A percentile compares a stretch with the other conserved stretches of the same genome.
Conservation (phyloP, 1,140 invertebrate genomes). For the Pseudobourletiella spinata region DNA sequence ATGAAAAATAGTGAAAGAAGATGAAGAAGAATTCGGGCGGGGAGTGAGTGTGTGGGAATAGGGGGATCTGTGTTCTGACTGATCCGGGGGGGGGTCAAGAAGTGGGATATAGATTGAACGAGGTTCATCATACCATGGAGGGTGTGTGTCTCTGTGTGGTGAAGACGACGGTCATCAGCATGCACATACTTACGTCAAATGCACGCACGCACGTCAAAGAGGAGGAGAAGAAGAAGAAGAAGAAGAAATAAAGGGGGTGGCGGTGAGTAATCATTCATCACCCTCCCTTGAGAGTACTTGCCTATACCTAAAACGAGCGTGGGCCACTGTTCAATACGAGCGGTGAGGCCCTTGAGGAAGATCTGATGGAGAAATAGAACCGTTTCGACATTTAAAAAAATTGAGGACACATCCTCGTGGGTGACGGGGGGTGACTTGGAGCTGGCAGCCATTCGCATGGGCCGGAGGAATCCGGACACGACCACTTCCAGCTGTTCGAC, state of each 20-base stretch:
- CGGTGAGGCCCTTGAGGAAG: conserved; percentile 71
- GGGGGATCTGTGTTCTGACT: too few species aligned
- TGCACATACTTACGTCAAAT: conserved; percentile 27
- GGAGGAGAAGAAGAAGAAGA: conserved; percentile 13
- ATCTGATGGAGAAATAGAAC: conserved; percentile 73
- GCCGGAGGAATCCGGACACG: conserved; percentile 82
- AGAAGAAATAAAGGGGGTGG: conserved; percentile 24
- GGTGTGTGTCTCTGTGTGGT: background rate
- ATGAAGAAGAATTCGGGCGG: too few species aligned
- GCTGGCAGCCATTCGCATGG: conserved; percentile 70
- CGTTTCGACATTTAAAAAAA: conserved; percentile 90
- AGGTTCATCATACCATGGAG: background rate
- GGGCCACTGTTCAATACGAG: conserved; percentile 86
- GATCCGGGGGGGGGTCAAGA: too few species aligned
- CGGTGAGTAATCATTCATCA: conserved; percentile 29
- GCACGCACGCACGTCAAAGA: conserved; percentile 14
- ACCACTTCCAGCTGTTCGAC: conserved; percentile 83
- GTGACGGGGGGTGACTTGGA: conserved; percentile 62
- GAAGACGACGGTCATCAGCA: background rate
- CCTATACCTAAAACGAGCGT: conserved; percentile 69
- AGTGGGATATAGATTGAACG: background rate
- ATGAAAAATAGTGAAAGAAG: background rate
- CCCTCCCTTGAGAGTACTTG: conserved; percentile 30
- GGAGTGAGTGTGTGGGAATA: too few species aligned
- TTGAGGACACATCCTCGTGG: conserved; percentile 91